A percentile compares a stretch with the other conserved stretches of the same genome.
Conservation (phyloP, 2,797 vertebrate genomes). For the Diglossa cyanea region DNA sequence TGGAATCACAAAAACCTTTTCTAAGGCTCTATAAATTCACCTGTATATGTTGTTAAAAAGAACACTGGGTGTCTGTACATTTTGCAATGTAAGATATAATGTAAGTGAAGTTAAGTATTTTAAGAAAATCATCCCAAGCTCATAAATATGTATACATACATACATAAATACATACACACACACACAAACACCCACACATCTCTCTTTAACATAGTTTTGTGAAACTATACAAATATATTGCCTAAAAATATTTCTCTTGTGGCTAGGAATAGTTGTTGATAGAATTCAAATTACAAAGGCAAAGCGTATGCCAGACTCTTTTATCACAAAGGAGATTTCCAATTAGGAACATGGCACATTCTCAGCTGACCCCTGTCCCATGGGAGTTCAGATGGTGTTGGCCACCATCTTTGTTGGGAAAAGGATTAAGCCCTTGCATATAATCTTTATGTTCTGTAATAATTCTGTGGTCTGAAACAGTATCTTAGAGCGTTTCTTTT, state of each 20-base stretch:
- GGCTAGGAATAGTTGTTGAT: constrained; percentile 73
- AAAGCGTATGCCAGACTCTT: constrained; percentile 57
- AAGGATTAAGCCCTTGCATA: constrained; percentile 64
- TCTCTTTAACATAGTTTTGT: constrained; percentile 78
- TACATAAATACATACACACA: background rate
- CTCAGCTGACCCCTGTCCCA: constrained; percentile 13
- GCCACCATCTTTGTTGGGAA: constrained; percentile 4
- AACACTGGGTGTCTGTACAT: constrained; percentile 81
- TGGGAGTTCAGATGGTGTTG: background rate
- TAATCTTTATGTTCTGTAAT: constrained; percentile 70
- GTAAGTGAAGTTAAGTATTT: constrained; percentile 80
- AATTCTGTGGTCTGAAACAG: constrained; percentile 68
- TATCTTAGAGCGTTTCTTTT: constrained; percentile 70
- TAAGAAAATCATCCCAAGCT: constrained; percentile 70
- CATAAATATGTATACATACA: constrained; percentile 54
- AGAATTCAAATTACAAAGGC: constrained; percentile 62
- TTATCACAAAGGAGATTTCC: constrained; percentile 59
- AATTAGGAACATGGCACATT: constrained; percentile 65
- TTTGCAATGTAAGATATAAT: constrained; percentile 81
- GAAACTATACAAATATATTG: constrained; percentile 69
- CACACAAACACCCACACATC: constrained; percentile 51
- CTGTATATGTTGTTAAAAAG: constrained; percentile 79
- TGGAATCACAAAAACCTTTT: constrained; percentile 76
- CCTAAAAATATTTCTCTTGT: constrained; percentile 72
- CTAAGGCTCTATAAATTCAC: constrained; percentile 75